These are phyloP conservation scores for Archegozetes longisetosus DNA, from an alignment of 1,140 invertebrate species.

Conservation along the genomic window DNA sequence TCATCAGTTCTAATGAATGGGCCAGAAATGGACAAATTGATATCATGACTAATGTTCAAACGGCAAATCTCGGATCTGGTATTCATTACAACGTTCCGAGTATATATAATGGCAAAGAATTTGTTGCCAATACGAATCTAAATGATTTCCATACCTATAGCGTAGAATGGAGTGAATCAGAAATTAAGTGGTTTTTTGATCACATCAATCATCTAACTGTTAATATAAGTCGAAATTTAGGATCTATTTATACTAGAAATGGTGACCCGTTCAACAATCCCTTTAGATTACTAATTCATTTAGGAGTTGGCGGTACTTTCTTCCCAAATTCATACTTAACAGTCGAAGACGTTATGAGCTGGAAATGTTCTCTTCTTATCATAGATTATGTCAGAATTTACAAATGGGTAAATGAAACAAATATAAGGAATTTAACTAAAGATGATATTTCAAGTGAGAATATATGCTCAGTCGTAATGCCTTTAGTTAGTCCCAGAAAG, in stretches of 20 bases:
- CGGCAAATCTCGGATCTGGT: not conserved
- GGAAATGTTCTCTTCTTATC: not conserved
- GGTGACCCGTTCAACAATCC: not conserved
- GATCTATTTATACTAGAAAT: not conserved
- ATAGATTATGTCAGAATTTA: not conserved
- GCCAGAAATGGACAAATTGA: not conserved
- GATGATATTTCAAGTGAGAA: no score
- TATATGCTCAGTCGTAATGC: no score
- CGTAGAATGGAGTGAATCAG: not conserved
- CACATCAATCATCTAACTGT: not conserved
- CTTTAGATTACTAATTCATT: not conserved
- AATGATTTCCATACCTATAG: not conserved
- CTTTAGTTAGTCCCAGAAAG: no score
- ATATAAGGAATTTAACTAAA: not conserved
- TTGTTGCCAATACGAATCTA: not conserved
- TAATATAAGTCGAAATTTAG: not conserved
- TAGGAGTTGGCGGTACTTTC: not conserved
- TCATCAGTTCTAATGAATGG: not conserved
- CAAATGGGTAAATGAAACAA: not conserved
- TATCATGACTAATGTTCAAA: not conserved
- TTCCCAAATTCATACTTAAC: not conserved
- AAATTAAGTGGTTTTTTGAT: not conserved
- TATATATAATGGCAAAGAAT: not conserved
- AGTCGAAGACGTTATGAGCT: not conserved
- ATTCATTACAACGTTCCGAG: not conserved